phyloP scores from a whole-genome alignment of 53 echinoderm and acorn worm genomes.

The Holothuria leucospilota region DNA sequence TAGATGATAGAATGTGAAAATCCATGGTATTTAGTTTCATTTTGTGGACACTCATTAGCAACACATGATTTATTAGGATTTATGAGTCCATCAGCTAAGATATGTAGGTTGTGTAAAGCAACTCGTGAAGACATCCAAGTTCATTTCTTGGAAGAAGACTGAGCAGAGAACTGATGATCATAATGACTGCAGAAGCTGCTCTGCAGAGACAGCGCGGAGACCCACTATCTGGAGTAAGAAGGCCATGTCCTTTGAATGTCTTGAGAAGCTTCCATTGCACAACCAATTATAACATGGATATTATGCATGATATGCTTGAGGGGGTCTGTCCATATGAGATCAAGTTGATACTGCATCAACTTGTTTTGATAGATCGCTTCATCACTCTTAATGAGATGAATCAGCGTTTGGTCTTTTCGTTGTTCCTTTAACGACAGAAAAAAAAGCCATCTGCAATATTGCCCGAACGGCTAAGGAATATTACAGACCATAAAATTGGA shows the following conservation, averaged over 20 bases:
- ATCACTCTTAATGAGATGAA: slow-evolving; percentile 54
- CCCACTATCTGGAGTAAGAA: slow-evolving; percentile 52
- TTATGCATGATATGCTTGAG: too few species aligned
- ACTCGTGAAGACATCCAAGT: slow-evolving; percentile 30
- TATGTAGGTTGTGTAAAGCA: slow-evolving; percentile 61
- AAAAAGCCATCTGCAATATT: slow-evolving; percentile 57
- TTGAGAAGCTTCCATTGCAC: slow-evolving; percentile 57
- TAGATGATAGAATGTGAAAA: too few species aligned
- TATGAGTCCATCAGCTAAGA: slow-evolving; percentile 64
- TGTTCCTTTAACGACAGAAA: slow-evolving; percentile 64
- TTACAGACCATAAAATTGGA: slow-evolving; percentile 70
- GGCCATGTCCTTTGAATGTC: slow-evolving; percentile 42
- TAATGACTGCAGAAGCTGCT: slow-evolving; percentile 31
- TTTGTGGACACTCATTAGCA: slow-evolving; percentile 62
- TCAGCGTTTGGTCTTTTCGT: slow-evolving; percentile 46
- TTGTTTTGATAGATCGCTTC: slow-evolving; percentile 50
- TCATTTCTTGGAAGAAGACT: slow-evolving; percentile 57
- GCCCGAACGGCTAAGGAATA: slow-evolving; percentile 44
- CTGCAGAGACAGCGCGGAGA: slow-evolving; percentile 42
- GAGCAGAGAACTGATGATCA: too few species aligned
- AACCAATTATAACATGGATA: slow-evolving; percentile 54
- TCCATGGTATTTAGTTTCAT: slow-evolving; percentile 19
- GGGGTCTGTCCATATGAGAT: slow-evolving; percentile 70
- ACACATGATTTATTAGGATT: slow-evolving; percentile 67
- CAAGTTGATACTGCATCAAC: slow-evolving; percentile 53